Base-by-base conservation (phyloP, 1,140 invertebrate species). In the Drosophila nigromelanica region DNA sequence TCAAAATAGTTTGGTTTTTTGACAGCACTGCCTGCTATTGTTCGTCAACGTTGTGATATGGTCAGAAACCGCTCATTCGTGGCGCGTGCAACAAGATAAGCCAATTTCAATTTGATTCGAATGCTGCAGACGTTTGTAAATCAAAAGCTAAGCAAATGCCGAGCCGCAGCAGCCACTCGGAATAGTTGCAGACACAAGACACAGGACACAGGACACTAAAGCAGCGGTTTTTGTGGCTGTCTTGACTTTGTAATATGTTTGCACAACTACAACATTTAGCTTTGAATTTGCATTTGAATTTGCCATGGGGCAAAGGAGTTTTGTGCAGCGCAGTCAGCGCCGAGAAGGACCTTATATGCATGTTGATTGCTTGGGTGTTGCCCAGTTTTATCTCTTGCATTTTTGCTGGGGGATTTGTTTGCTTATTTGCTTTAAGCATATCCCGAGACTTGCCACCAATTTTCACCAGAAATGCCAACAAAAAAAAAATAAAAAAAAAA, bases 81-180 rank as follows among this genome's bases (percentile, higher is more conserved):
- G 71, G 78, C 72, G 55, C 67, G 4, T 59, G 67, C 83, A 83
- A 80, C 83, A 73, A 89, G 83, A 87, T 83, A 87, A 87, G 83
- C 83, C 83, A 87, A 87, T 87, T 89, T 89, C 69, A 72, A 87
- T 80, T 89, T 83, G 79, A 83, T 77, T 87, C 83, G 83, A 83
- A 87, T 83, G 76, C 82, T 59, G 69, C 39, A 66, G 70, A 80
- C 70, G 70, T 78, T 74, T 71, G 64, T 78, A 68, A 89, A 79
- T 87, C 82, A 87, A 85, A 81, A 68, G 73, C 74, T 56, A 71
- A 56, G 62, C 79, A 89, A 87, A 80, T 74, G 76, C 60, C 76
- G 54, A 56, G 64, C 61, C 59, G 40, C 37, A 10, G 2, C 21
- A 55, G 14, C 10, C 39, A 47, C 33, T 27, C 35, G 24, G 24